Evolutionary conservation across 2,888 invertebrate genomes (phyloP).

Genomic region (Leucania comma): DNA sequence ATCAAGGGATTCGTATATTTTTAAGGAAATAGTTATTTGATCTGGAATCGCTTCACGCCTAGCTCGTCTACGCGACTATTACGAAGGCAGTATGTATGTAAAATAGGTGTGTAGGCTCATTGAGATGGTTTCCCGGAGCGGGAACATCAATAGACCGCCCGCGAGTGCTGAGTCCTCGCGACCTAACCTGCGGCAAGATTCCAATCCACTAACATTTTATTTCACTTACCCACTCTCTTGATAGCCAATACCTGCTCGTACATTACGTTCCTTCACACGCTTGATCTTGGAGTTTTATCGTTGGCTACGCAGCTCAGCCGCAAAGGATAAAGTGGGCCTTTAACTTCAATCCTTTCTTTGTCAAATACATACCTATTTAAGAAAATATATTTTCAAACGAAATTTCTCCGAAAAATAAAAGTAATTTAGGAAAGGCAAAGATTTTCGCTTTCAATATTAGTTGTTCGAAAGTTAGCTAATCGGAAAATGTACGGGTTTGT

Average conservation of each 20-base stretch:
- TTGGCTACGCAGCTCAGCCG: conserved; percentile 28
- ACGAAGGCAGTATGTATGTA: conserved; percentile 78
- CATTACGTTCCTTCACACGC: conserved; percentile 55
- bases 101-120: conserved; percentile 71
- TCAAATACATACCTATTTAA: conserved; percentile 25
- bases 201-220: conserved; percentile 68
- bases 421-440: conserved; percentile 32
- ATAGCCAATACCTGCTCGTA: conserved; percentile 64
- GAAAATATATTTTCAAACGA: conserved; percentile 5
- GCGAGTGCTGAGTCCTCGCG: conserved; percentile 61
- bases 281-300: conserved; percentile 54
- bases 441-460: conserved; percentile 49
- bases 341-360: conserved; percentile 26
- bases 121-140: conserved; percentile 70
- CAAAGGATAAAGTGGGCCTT: conserved; percentile 39
- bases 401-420: conserved; percentile 19
- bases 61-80: conserved; percentile 74
- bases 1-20: conserved; percentile 72
- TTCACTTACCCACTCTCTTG: conserved; percentile 65
- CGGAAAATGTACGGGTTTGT: conserved; percentile 44
- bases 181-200: conserved; percentile 64
- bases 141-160: conserved; percentile 69
- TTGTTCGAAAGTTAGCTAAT: conserved; percentile 52
- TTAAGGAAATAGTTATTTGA: conserved; percentile 72
- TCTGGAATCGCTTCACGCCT: conserved; percentile 78